Conservation (phyloP, 2,113 vertebrate genomes). For the Malurus alboscapulatus region DNA sequence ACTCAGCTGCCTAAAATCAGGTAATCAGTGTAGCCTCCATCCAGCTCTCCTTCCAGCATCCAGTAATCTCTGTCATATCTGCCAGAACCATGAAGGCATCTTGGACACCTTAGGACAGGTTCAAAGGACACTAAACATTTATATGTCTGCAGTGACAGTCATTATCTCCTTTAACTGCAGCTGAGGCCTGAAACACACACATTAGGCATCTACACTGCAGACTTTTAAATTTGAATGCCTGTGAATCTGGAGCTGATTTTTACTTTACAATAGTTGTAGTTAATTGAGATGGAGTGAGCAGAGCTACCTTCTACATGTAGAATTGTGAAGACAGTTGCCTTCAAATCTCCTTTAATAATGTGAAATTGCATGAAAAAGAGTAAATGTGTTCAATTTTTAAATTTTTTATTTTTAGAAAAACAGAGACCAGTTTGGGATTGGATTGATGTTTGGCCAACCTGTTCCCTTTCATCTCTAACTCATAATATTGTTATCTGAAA, state of each 20-base stretch:
- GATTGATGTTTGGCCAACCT: slow-evolving; percentile 50
- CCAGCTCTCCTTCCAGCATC: not conserved
- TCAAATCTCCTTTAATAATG: slow-evolving; percentile 18
- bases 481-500: slow-evolving; percentile 57
- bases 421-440: not conserved
- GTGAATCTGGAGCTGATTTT: not conserved
- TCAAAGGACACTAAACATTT: not conserved
- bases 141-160: not conserved
- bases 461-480: slow-evolving; percentile 42
- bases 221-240: not conserved
- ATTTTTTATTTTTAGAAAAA: not conserved
- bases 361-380: slow-evolving; percentile 34
- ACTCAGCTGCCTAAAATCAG: not conserved
- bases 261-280: not conserved
- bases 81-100: not conserved
- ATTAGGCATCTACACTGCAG: not conserved
- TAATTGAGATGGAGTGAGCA: not conserved
- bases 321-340: not conserved
- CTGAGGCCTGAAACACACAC: not conserved
- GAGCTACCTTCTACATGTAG: not conserved
- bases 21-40: not conserved
- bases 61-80: not conserved
- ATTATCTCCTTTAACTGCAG: not conserved
- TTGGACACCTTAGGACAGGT: not conserved
- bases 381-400: not conserved